A percentile compares a stretch with the other conserved stretches of the same genome.
Conservation (phyloP, 2,797 vertebrate genomes). For the Gallirallus australis region DNA sequence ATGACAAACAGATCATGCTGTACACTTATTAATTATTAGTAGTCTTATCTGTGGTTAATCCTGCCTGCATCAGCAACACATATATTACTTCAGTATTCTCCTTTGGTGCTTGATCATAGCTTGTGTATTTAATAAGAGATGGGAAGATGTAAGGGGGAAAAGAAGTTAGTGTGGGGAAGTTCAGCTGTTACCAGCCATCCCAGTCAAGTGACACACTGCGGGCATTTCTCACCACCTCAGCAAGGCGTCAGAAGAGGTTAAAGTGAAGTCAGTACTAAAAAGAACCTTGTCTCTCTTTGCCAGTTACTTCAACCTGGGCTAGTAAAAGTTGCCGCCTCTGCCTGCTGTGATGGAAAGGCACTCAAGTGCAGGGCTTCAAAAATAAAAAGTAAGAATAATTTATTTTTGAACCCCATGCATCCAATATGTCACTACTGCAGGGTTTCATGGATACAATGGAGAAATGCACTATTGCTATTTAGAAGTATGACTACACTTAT, state of each 20-base stretch:
- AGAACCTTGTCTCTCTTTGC: too few species aligned
- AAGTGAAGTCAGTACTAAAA: too few species aligned
- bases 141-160: neutral
- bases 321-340: accelerated
- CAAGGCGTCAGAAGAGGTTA: neutral
- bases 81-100: neutral
- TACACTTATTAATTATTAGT: neutral
- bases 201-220: accelerated
- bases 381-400: too few species aligned
- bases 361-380: too few species aligned
- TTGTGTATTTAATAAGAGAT: neutral
- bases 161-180: neutral
- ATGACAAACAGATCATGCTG: accelerated
- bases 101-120: neutral
- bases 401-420: too few species aligned
- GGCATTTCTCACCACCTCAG: neutral
- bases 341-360: too few species aligned
- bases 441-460: too few species aligned
- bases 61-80: neutral
- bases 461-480: too few species aligned
- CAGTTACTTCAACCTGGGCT: neutral
- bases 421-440: too few species aligned
- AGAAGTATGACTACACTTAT: too few species aligned
- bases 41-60: neutral
- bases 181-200: neutral